Evolutionary conservation across 2,888 invertebrate genomes (phyloP).

Genomic region (Panopea generosa): DNA sequence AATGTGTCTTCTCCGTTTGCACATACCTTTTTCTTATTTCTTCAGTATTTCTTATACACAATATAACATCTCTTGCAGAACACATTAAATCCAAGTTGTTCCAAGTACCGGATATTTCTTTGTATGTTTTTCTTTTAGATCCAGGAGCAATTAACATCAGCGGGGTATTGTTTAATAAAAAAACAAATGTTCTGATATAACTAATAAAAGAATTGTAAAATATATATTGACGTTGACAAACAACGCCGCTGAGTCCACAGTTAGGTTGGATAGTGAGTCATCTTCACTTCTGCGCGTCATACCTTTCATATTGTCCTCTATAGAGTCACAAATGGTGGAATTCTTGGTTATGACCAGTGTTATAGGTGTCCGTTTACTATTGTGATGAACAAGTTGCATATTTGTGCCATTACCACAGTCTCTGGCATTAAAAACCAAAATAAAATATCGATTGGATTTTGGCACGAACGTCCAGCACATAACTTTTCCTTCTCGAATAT

Average conservation of each 20-base stretch:
- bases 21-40: no score
- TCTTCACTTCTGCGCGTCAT: conserved; percentile 8
- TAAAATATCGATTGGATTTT: conserved; percentile 33
- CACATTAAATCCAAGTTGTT: no score
- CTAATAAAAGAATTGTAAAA: no score
- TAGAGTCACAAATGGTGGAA: conserved; percentile 52
- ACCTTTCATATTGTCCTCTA: conserved; percentile 30
- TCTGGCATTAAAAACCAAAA: conserved; percentile 50
- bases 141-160: no score
- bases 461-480: conserved; percentile 59
- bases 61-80: no score
- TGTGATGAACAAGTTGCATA: conserved; percentile 54
- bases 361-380: conserved; percentile 35
- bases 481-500: conserved; percentile 35
- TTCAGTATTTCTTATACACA: no score
- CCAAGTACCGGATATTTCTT: no score
- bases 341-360: conserved; percentile 46
- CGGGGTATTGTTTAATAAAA: no score
- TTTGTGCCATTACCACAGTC: conserved; percentile 62
- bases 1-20: no score
- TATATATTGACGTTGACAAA: no score
- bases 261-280: conserved; percentile 34
- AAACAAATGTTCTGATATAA: no score
- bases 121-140: no score
- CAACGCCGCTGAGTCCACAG: not conserved